phyloP scores from a whole-genome alignment of 2,797 vertebrate species.

The Acropternis orthonyx region DNA sequence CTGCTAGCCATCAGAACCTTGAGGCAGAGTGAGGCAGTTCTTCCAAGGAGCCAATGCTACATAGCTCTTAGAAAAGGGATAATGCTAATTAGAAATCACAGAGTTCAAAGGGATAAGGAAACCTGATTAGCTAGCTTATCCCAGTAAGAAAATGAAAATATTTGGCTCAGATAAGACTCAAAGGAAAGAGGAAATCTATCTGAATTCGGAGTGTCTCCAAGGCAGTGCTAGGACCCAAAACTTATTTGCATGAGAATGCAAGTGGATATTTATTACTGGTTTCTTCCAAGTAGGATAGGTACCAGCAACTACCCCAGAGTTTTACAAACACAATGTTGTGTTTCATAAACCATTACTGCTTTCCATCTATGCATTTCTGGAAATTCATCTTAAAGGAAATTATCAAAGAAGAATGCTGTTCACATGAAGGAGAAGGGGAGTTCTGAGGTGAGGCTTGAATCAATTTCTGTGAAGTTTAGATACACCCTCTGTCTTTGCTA shows the following conservation, averaged over 20 bases:
- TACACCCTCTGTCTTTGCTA: background rate
- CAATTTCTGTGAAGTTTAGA: background rate
- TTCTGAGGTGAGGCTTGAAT: background rate
- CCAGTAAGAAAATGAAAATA: conserved; percentile 3
- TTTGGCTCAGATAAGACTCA: background rate
- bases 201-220: background rate
- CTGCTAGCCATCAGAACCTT: background rate
- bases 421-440: background rate
- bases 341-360: background rate
- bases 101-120: background rate
- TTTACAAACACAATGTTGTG: background rate
- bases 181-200: background rate
- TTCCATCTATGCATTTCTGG: background rate
- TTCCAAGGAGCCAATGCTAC: background rate
- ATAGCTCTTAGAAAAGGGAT: background rate
- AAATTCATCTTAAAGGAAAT: background rate
- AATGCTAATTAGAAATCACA: conserved; percentile 18
- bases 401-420: background rate
- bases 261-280: background rate
- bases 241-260: background rate
- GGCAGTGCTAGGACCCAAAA: background rate
- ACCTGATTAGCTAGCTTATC: background rate
- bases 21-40: background rate
- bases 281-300: background rate
- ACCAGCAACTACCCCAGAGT: background rate